Percentiles rank a stretch among this genome's conserved stretches.
phyloP scores from a whole-genome alignment of 2,797 vertebrate genomes.

The Streptopelia turtur region DNA sequence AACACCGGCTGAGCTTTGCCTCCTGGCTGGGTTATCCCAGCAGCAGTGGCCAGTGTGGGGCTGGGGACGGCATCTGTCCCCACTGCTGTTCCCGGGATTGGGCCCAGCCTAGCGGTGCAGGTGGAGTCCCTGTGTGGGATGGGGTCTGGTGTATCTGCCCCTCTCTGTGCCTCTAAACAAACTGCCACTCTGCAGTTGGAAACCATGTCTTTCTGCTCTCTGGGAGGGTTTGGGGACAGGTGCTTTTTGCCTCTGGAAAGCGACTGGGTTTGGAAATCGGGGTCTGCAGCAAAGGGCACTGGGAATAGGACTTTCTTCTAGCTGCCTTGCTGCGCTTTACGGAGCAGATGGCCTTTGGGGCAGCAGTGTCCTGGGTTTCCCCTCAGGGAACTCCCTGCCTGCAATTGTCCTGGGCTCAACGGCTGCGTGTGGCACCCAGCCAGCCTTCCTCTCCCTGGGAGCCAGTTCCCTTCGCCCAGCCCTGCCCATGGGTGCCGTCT shows the following conservation, averaged over 20 bases:
- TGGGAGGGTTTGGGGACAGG: background rate
- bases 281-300: background rate
- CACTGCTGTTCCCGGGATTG: rapidly evolving
- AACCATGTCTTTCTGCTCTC: background rate
- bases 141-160: rapidly evolving
- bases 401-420: background rate
- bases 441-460: background rate
- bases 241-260: background rate
- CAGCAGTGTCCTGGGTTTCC: background rate
- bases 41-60: background rate
- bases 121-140: rapidly evolving
- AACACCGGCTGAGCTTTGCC: background rate
- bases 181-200: background rate
- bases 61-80: background rate
- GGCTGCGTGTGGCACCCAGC: rapidly evolving
- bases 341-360: rapidly evolving
- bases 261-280: background rate
- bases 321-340: background rate
- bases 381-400: background rate
- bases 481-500: background rate
- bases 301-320: background rate
- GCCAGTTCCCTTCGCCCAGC: background rate
- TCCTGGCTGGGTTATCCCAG: background rate
- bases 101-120: background rate
- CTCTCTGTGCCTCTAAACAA: background rate